Evolutionary conservation across 2,797 vertebrate species (phyloP), one percentile per base, ranked within the genome.

Genomic region (Aeoliscus strigatus): DNA sequence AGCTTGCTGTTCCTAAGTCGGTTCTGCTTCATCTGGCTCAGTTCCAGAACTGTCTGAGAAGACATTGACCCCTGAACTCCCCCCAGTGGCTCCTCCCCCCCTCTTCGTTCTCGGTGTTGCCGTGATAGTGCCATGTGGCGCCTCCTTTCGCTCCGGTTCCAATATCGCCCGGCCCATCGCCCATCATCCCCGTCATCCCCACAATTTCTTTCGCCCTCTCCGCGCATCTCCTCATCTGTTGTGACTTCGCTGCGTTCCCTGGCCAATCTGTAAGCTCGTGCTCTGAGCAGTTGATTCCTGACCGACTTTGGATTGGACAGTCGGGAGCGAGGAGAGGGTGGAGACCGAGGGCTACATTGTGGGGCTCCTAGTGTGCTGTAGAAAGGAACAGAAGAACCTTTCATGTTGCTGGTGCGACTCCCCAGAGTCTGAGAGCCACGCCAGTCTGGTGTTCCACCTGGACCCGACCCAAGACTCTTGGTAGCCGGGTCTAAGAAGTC

Each of bases 1-100:
- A 85, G 58, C 50, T 82, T 88, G 61, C 74, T 83, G 75, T 85
- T 86, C 51, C 81, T 76, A 50, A 87, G 70, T 0, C 77, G 79
- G 50, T 80, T 84, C 63, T 65, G 70, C 62, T 88, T 86, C 71
- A 64, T 76, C 57, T 83, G 83, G 51, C 84, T 88, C 27, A 84
- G 77, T 55, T 86, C 86, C 51, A 84, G 59, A 1, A 80, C 76
- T 2, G 60, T 66, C 44, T 65, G 71, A 37, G 67, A 70, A 0
- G 67, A 70, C 50, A 68, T 24, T 2, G 48, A 31, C 14, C 59
- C 65, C 36, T 69, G 66, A 8, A 31, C 31, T 2, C 44, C 63
- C 1, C 52, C 51, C 0, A 21, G 12, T 39, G 17, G 61, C 51
- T 73, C 74, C 45, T 77, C 67, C 11, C 21, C 60, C 0, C 44